These are phyloP conservation scores for Nomada ferruginata DNA, from an alignment of 2,888 invertebrate genomes.

Conservation along the genomic window DNA sequence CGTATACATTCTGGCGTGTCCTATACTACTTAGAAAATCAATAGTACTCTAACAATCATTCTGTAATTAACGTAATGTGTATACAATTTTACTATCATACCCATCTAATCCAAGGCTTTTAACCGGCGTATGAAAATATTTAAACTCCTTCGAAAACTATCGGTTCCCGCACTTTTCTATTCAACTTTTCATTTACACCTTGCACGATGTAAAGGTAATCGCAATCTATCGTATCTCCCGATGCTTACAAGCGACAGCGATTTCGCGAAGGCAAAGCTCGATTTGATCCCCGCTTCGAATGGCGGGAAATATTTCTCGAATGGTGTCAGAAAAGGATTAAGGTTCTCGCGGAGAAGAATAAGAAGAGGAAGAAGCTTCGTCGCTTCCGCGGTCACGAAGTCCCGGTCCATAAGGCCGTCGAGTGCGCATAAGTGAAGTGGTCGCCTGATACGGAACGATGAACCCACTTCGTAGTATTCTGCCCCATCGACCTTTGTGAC, in stretches of 20 bases:
- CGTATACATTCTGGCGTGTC: no score
- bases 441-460: conserved; percentile 75
- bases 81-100: no score
- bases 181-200: not conserved
- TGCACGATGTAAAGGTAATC: not conserved
- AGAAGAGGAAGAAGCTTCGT: conserved; percentile 47
- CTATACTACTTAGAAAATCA: no score
- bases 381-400: conserved; percentile 72
- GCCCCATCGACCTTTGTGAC: conserved; percentile 70
- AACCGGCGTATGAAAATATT: no score
- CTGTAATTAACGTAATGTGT: no score
- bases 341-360: conserved; percentile 43
- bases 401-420: conserved; percentile 77
- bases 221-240: not conserved
- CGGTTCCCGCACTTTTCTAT: not conserved
- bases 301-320: conserved; percentile 61
- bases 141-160: not conserved
- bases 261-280: conserved; percentile 2
- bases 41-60: no score
- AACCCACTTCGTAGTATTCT: conserved; percentile 67
- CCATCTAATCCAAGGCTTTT: no score
- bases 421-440: conserved; percentile 77
- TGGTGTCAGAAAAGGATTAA: conserved; percentile 65
- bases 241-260: not conserved
- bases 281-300: conserved; percentile 50